Percentiles rank a stretch among this genome's conserved stretches.
Conservation (phyloP, 2,888 invertebrate genomes). For the Onchidella celtica region DNA sequence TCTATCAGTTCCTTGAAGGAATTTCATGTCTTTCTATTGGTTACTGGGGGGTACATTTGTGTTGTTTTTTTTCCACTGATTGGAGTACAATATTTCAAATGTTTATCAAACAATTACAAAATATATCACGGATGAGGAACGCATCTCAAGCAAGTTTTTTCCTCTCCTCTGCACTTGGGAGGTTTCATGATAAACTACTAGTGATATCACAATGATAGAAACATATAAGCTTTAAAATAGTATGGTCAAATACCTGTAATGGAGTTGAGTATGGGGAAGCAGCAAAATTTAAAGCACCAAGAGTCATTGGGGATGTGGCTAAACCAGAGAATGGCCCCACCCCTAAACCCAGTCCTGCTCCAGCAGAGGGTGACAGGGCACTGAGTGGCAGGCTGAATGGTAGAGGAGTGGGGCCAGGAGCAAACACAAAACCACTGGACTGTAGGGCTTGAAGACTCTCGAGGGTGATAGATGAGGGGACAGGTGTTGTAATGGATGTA, state of each 20-base stretch:
- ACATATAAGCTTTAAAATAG: too few species aligned
- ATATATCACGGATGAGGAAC: too few species aligned
- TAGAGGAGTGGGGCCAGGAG: slow-evolving; percentile 41
- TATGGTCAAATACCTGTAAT: slow-evolving; percentile 37
- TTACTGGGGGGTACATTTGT: too few species aligned
- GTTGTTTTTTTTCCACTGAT: too few species aligned
- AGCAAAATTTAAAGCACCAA: slow-evolving; percentile 43
- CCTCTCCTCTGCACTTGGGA: too few species aligned
- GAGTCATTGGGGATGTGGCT: slow-evolving; percentile 28
- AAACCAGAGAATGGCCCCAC: slow-evolving; percentile 32
- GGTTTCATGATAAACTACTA: too few species aligned
- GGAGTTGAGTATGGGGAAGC: slow-evolving; percentile 27
- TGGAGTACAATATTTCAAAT: too few species aligned
- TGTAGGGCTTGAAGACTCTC: slow-evolving; percentile 46
- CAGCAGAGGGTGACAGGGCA: slow-evolving; percentile 28
- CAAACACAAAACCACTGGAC: slow-evolving; percentile 36
- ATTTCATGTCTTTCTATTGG: too few species aligned
- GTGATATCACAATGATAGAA: too few species aligned
- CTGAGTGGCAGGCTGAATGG: slow-evolving; percentile 39
- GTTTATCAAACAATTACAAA: too few species aligned
- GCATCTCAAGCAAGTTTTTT: too few species aligned
- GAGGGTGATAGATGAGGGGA: slow-evolving; percentile 36
- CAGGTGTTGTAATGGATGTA: neutral
- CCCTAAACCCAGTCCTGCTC: slow-evolving; percentile 37
- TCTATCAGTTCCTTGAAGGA: too few species aligned